phyloP scores from a whole-genome alignment of 2,797 vertebrate species.

The Sciurus carolinensis region DNA sequence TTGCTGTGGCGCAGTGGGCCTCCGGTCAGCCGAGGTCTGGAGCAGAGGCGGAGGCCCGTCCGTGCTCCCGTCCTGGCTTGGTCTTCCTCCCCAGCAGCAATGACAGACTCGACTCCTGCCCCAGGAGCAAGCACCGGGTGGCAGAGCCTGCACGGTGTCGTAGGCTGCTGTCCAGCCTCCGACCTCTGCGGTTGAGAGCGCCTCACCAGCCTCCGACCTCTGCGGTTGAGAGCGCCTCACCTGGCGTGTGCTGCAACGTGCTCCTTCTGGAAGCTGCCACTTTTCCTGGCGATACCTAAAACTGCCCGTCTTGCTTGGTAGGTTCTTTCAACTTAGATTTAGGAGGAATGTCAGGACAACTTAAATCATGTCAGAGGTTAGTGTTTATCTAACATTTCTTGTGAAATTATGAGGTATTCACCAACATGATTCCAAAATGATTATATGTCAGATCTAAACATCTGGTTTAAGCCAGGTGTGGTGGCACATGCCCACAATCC shows the following conservation, averaged over 20 bases:
- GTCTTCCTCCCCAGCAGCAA: no score
- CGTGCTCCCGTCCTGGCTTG: no score
- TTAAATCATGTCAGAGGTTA: not conserved
- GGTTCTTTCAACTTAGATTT: not conserved
- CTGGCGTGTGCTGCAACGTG: not conserved
- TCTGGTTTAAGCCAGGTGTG: not conserved
- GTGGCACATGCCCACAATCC: no score
- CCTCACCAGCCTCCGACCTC: no score
- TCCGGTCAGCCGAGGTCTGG: no score
- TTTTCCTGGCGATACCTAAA: not conserved
- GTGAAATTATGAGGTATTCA: not conserved
- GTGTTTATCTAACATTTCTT: not conserved
- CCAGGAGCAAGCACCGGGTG: no score
- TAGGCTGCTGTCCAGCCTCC: no score
- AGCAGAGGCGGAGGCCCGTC: no score
- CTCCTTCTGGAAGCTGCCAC: not conserved
- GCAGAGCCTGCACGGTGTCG: no score
- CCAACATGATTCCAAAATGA: accelerated
- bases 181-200: not conserved
- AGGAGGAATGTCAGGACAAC: not conserved
- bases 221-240: not conserved
- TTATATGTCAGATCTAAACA: not conserved
- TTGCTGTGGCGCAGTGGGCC: no score
- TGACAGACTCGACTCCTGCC: no score
- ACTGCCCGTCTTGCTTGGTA: not conserved